Base-by-base conservation (phyloP, 2,888 invertebrate species). In the Andrena dorsata region DNA sequence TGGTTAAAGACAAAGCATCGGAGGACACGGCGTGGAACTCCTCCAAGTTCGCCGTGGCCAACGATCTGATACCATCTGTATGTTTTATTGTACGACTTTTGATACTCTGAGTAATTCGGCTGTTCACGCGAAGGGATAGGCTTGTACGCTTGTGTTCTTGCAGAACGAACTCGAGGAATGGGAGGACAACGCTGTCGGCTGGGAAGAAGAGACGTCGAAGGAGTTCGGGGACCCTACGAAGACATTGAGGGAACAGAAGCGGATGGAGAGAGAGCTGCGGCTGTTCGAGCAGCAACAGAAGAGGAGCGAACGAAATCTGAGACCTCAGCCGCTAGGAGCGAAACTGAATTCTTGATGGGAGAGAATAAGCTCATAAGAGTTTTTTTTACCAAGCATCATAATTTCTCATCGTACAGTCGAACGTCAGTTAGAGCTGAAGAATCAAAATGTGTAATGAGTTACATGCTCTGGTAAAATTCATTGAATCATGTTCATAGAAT, bases 111-210 rank as follows among this genome's bases (percentile, higher is more conserved):
- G 8, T 8, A 51, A 20, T 61, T 13, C n/a, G 16, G 16, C 23
- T 32, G 53, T 5, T 30, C 41, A 65, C 26, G 32, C 0, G 20
- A 16, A 20, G 0, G 10, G 32, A 13, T 1, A n/a, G 41, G 4
- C 13, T 61, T 41, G 8, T 51, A 58, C 58, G 47, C 0, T 26
- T 10, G n/a, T 56, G 0, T 64, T 70, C 76, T 80, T 77, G 8
- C 72, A 95, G 95, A 94, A 94, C 63, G 95, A 95, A 84, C 92
- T 95, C 20, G 95, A 94, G 86, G 95, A 95, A 83, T 95, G 95
- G 95, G 94, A 94, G 76, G 95, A 95, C 68, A 95, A 95, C 82
- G 92, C 90, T 26, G 94, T 93, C n/a, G 94, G 94, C 41, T 95
- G 95, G 95, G 95, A 95, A 82, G 95, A 95, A 86, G 92, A 92